These are phyloP conservation scores for Bujurquina vittata DNA, from an alignment of 2,113 vertebrate species.

Conservation along the genomic window DNA sequence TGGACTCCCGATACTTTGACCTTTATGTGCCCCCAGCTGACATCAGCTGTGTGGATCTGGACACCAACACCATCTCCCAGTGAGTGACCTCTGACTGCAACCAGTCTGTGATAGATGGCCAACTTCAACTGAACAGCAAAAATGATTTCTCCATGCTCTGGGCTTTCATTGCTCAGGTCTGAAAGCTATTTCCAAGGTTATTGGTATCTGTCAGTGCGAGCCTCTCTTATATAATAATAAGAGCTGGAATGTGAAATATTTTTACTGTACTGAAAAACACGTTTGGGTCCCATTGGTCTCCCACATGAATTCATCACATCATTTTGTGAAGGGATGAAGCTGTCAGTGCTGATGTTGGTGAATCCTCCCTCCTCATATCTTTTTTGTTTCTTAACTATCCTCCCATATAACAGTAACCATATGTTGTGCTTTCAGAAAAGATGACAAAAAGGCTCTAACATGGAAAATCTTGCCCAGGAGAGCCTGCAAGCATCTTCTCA, in stretches of 20 bases:
- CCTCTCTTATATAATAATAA: conserved; percentile 41
- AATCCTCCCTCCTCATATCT: conserved; percentile 32
- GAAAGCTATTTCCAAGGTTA: conserved; percentile 18
- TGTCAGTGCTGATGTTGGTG: conserved; percentile 50
- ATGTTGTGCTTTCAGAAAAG: conserved; percentile 85
- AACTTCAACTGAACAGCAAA: conserved; percentile 1
- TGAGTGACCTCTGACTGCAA: conserved; percentile 80
- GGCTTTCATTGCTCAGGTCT: background rate
- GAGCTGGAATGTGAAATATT: conserved; percentile 62
- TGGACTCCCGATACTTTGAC: conserved; percentile 98
- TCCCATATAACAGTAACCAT: conserved; percentile 60
- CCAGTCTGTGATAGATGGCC: conserved; percentile 11
- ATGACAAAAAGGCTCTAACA: conserved; percentile 91
- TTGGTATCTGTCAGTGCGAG: conserved; percentile 14
- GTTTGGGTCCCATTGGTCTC: background rate
- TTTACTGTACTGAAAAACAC: conserved; percentile 13
- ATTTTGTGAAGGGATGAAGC: conserved; percentile 40
- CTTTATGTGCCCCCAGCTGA: conserved; percentile 95
- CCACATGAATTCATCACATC: conserved; percentile 43
- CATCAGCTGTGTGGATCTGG: conserved; percentile 96
- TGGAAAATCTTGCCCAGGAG: conserved; percentile 98
- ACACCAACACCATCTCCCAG: conserved; percentile 99
- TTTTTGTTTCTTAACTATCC: conserved; percentile 42
- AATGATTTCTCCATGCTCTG: background rate
- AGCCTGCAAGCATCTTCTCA: conserved; percentile 96